These are phyloP conservation scores for Panthera leo DNA, from an alignment of 2,113 vertebrate species.

Conservation along the genomic window DNA sequence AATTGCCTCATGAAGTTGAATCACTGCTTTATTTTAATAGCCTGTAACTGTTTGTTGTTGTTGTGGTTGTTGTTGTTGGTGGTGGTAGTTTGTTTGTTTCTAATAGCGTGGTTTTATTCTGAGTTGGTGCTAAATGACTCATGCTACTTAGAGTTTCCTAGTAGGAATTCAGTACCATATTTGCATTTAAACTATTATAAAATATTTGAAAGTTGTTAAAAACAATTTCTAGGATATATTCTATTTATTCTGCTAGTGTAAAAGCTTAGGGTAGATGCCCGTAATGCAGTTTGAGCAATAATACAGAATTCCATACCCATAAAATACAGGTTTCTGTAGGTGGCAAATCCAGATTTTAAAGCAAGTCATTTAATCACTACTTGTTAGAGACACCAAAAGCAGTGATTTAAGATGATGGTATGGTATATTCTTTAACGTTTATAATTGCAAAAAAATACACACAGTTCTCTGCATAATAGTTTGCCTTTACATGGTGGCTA, in stretches of 20 bases:
- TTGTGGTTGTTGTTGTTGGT: neutral
- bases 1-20: neutral
- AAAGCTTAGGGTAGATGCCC: neutral
- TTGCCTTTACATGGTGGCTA: neutral
- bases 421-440: neutral
- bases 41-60: neutral
- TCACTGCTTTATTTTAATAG: neutral
- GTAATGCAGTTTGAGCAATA: rapidly evolving
- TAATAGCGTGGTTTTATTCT: neutral
- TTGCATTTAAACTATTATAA: neutral
- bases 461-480: neutral
- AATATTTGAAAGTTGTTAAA: neutral
- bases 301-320: neutral
- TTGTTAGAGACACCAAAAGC: neutral
- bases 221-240: neutral
- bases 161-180: neutral
- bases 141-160: neutral
- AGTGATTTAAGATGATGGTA: neutral
- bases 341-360: neutral
- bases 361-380: neutral
- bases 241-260: neutral
- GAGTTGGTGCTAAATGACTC: neutral
- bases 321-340: neutral
- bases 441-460: neutral
- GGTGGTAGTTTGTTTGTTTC: neutral